Percentiles rank a stretch among this genome's conserved stretches.
phyloP scores from a whole-genome alignment of 1,140 invertebrate genomes.

The Cydia amplana region DNA sequence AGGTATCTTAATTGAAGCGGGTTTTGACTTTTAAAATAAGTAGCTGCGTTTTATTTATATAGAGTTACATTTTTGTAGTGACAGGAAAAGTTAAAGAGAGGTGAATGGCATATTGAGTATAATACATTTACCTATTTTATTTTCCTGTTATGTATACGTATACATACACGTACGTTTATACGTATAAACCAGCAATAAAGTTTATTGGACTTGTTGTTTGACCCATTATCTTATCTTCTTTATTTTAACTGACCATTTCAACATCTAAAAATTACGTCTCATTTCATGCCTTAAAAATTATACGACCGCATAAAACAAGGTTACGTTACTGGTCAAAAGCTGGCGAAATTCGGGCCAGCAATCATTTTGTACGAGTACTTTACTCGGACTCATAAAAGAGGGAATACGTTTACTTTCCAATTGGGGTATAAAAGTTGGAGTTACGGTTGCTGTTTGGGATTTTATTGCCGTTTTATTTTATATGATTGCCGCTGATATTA shows the following conservation, averaged over 20 bases:
- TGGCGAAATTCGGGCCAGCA: not conserved
- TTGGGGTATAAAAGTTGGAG: slow-evolving; percentile 17
- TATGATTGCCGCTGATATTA: slow-evolving; percentile 11
- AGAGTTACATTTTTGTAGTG: not conserved
- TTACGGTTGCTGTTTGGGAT: slow-evolving; percentile 13
- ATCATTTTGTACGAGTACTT: slow-evolving; percentile 17
- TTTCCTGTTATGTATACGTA: too few species aligned
- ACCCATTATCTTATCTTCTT: not conserved
- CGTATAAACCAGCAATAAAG: not conserved
- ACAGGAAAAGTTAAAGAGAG: not conserved
- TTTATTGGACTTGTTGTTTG: not conserved
- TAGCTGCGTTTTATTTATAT: not conserved
- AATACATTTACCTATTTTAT: too few species aligned
- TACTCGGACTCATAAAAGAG: not conserved
- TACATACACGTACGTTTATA: too few species aligned
- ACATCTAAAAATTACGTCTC: not conserved
- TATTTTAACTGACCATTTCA: not conserved
- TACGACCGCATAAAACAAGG: not conserved
- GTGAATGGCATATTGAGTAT: not conserved
- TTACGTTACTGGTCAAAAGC: slow-evolving; percentile 15
- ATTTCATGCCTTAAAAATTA: not conserved
- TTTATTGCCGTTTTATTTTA: slow-evolving; percentile 21
- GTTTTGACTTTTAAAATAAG: slow-evolving; percentile 1
- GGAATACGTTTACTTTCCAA: slow-evolving; percentile 21
- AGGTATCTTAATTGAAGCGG: slow-evolving; percentile 1